Evolutionary conservation across 2,888 invertebrate genomes (phyloP), one percentile per base, ranked within the genome.

Genomic region (Microctonus hyperodae): DNA sequence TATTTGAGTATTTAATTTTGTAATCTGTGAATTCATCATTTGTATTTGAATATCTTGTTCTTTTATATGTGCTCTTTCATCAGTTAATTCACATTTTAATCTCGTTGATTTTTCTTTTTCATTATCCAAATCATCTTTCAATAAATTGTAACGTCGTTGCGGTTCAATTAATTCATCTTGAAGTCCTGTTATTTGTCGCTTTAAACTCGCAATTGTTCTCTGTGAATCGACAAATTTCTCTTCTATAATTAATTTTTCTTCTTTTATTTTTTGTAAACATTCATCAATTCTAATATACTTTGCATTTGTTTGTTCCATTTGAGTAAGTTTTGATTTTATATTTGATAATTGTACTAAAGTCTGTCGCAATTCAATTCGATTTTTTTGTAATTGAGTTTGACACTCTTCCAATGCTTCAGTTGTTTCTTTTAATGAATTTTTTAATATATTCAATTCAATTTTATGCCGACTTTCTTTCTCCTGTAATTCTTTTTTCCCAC

Each of bases 161-260:
- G 82, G 82, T 44, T 82, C 83, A 28, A 80, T 73, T 2, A 82
- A 69, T 69, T 82, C 83, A 4, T 74, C 74, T 62, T 81, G 75
- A 20, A 81, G 69, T 5, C 70, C 69, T 0, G 73, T 69, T 4
- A 80, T 60, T 64, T 81, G 80, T 16, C 79, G 73, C 53, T 81
- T 79, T 13, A 82, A 70, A 35, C 75, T 74, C 1, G 74, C 74
- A 9, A 76, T 57, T 9, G 67, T 73, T 63, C 78, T 76, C 55
- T 78, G 76, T 13, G 75, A 68, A 37, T 79, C 75, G 6, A 64
- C 70, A 7, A 77, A 72, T 62, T 80, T 80, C 63, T 79, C 79
- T 28, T 79, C 81, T 31, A 80, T 57, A 7, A 59, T 69, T 28
- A 75, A 76, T 65, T 76, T 79, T 10, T 81, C 81, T 37, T 79